These are phyloP conservation scores for Drosophila insularis DNA, from an alignment of 1,140 invertebrate genomes.

Conservation along the genomic window DNA sequence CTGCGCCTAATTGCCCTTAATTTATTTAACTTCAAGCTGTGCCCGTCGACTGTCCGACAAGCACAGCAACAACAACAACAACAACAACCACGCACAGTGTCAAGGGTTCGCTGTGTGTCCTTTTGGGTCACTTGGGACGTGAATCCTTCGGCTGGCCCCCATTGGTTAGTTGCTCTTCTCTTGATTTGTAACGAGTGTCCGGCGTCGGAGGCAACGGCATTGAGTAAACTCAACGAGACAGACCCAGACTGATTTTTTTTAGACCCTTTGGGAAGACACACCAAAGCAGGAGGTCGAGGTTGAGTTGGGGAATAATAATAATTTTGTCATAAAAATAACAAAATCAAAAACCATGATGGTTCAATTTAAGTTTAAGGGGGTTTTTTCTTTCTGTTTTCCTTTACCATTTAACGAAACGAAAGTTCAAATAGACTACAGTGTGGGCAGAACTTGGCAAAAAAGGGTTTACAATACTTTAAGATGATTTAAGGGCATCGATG, in stretches of 20 bases:
- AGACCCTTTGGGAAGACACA: not conserved
- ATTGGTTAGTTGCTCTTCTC: constrained; percentile 16
- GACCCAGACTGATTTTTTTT: constrained; percentile 3
- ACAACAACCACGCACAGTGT: constrained; percentile 29
- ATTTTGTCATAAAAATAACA: constrained; percentile 5
- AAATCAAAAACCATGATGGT: constrained; percentile 7
- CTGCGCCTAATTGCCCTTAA: constrained; percentile 76
- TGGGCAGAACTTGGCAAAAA: no score
- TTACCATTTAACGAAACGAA: not conserved
- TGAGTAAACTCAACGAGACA: constrained; percentile 4
- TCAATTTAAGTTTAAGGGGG: constrained; percentile 6
- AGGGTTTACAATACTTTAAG: no score
- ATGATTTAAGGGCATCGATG: no score
- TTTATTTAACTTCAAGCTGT: constrained; percentile 79
- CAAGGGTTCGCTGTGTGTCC: constrained; percentile 74
- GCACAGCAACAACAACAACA: not conserved
- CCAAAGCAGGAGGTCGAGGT: not conserved
- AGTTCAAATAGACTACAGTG: not conserved
- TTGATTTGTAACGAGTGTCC: constrained; percentile 53
- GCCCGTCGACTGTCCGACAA: constrained; percentile 32
- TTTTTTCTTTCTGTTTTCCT: not conserved
- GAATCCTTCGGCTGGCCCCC: not conserved
- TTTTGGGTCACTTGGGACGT: constrained; percentile 60
- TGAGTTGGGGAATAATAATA: not conserved
- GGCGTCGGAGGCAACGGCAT: constrained; percentile 12